A percentile compares a stretch with the other conserved stretches of the same genome.
These are phyloP conservation scores for Agelastica alni DNA, from an alignment of 2,888 invertebrate genomes.

Conservation along the genomic window DNA sequence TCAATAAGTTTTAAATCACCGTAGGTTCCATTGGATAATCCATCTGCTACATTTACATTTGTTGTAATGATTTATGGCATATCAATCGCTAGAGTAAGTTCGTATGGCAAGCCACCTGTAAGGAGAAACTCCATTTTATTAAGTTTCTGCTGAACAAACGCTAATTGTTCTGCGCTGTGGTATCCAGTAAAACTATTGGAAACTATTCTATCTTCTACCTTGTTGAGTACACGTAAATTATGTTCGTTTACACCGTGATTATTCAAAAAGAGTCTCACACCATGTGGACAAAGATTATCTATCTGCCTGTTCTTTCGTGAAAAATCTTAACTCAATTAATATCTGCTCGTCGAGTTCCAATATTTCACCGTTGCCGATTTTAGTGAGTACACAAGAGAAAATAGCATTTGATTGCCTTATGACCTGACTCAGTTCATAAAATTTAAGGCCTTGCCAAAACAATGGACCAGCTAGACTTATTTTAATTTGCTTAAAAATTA, in stretches of 20 bases:
- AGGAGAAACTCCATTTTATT: background rate
- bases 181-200: constrained; percentile 13
- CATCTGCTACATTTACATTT: constrained; percentile 2
- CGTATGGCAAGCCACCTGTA: constrained; percentile 7
- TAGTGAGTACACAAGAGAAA: constrained; percentile 39
- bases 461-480: constrained; percentile 32
- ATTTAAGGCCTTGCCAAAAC: constrained; percentile 46
- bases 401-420: constrained; percentile 46
- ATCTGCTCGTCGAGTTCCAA: background rate
- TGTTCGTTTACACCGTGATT: background rate
- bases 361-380: background rate
- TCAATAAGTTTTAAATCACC: background rate
- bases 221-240: background rate
- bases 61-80: background rate
- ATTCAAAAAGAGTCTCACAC: background rate
- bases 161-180: constrained; percentile 15
- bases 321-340: background rate
- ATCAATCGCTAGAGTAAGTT: background rate
- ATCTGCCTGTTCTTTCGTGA: background rate
- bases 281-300: background rate
- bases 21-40: background rate
- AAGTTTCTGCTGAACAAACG: background rate
- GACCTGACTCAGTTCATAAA: constrained; percentile 44
- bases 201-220: background rate
- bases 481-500: constrained; percentile 25